These are phyloP conservation scores for Calidris pygmaea DNA, from an alignment of 2,113 vertebrate species.

Conservation along the genomic window DNA sequence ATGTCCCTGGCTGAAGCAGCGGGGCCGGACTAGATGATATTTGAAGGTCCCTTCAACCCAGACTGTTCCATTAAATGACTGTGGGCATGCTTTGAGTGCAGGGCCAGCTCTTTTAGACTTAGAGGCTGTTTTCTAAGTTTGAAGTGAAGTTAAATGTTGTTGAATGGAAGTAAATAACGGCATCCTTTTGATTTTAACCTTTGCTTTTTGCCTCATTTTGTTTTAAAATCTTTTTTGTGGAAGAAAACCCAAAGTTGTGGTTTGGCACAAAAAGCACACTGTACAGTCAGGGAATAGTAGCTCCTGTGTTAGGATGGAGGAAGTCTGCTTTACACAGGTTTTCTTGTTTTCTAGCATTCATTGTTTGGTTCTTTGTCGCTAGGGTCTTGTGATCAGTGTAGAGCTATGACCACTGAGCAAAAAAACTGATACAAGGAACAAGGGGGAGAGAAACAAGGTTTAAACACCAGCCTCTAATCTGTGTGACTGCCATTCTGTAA, in stretches of 20 bases:
- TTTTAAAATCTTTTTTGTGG: neutral
- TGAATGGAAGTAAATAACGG: neutral
- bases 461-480: neutral
- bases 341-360: neutral
- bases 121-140: neutral
- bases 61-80: accelerated
- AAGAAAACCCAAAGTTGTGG: neutral
- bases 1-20: neutral
- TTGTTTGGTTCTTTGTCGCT: neutral
- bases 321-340: neutral
- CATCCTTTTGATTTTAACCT: neutral
- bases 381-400: accelerated
- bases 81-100: too few relatives aligned
- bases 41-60: neutral
- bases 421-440: neutral
- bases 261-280: neutral
- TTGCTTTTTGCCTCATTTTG: accelerated
- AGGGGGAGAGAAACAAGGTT: neutral
- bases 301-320: neutral
- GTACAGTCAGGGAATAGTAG: neutral
- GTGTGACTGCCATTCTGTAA: neutral
- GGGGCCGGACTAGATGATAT: accelerated
- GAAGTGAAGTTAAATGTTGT: neutral
- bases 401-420: neutral
- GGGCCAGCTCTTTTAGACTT: neutral